Evolutionary conservation across 2,113 vertebrate genomes (phyloP), one percentile per base, ranked within the genome.

Genomic region (Amphiprion percula): DNA sequence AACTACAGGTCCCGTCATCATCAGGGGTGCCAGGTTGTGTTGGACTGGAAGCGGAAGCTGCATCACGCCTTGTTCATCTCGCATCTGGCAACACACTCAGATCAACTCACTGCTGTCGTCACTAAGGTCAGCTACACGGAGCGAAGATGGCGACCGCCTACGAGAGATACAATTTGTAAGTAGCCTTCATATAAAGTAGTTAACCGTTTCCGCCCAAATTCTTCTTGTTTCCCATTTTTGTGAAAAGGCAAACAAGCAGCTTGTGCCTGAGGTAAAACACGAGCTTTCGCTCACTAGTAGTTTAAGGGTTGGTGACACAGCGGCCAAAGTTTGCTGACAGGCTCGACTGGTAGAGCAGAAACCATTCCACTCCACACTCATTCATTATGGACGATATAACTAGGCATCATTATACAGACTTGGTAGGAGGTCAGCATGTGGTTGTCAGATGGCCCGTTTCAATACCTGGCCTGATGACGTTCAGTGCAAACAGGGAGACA

Each of bases 91-190:
- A 87, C 89, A 21, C 39, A 47, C 19, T 44, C 50, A 14, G 33
- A 39, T 37, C 47, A 28, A 65, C 28, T 55, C 46, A 17, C 71
- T 75, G 77, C 75, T 85, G 60, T 86, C 93, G 91, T 94, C 90
- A 94, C 89, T 10, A 81, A 88, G 87, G 88, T 91, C 88, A 90
- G 84, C 26, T 63, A 84, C 63, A 92, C 84, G 77, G 87, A 94
- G 88, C 82, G 86, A 95, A 95, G 92, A 95, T 95, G 95, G 94
- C 94, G 92, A 93, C 92, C 28, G 88, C 91, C 84, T 95, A 94
- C 85, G 93, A 95, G 74, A 92, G 94, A 88, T 95, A 94, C 80
- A 95, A 95, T 89, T 90, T 95, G 94, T 95, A 88, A 95, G 94
- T 95, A 92, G 17, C 19, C 26, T 41, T 74, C 21, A 50, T 4